phyloP scores from a whole-genome alignment of 1,140 invertebrate genomes.

The Calephelis virginiensis region DNA sequence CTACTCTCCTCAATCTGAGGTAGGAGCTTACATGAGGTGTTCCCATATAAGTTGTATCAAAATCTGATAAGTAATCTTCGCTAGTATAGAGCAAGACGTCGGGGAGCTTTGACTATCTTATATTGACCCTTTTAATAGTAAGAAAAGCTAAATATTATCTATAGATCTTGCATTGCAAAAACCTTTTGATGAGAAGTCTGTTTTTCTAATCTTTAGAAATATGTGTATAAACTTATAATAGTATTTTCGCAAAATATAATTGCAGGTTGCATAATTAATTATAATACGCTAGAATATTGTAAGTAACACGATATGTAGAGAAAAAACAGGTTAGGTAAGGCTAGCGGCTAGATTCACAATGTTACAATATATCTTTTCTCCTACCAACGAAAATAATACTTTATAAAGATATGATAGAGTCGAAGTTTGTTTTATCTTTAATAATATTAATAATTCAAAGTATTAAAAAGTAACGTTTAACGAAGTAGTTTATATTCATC shows the following conservation, averaged over 20 bases:
- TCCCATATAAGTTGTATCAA: no score
- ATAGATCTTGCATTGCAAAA: no score
- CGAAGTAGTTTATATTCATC: background rate
- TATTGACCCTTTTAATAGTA: no score
- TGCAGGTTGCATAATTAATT: constrained; percentile 3
- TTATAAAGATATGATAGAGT: background rate
- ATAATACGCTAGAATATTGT: constrained; percentile 35
- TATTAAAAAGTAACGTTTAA: constrained; percentile 2
- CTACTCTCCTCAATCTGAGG: no score
- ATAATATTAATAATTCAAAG: background rate
- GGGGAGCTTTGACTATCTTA: no score
- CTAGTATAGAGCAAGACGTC: no score
- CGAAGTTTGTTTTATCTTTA: background rate
- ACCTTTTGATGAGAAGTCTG: no score
- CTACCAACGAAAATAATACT: background rate
- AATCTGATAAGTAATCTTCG: no score
- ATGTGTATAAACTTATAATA: no score
- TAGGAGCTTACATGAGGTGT: no score
- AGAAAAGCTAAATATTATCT: no score
- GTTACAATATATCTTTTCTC: constrained; percentile 9
- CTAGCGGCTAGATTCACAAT: constrained; percentile 37
- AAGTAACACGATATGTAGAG: constrained; percentile 53
- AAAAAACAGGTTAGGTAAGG: constrained; percentile 61
- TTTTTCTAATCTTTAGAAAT: no score
- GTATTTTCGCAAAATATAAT: background rate